Evolutionary conservation across 2,888 invertebrate genomes (phyloP), one percentile per base, ranked within the genome.

Genomic region (Drosophila affinis): DNA sequence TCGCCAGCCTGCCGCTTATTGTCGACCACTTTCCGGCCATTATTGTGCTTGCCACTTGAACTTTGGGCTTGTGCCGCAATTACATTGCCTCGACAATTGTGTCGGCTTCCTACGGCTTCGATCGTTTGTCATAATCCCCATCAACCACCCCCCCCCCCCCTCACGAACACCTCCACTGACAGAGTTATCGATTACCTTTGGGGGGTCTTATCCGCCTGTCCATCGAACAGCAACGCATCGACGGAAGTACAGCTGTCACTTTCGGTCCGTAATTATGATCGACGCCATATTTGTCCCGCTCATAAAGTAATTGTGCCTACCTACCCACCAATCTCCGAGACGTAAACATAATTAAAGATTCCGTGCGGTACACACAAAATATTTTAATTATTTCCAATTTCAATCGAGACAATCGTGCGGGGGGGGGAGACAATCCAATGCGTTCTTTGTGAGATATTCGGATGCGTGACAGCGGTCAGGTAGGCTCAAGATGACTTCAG

Each of bases 311-410:
- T 76, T 76, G 73, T 69, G 21, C 29, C 34, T 48, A 53, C 51
- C 58, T 18, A 18, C 18, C 54, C 61, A 53, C 61, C 21, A 21
- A 46, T 53, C 62, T 53, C 17, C 34, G 34, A 10, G 34, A 48
- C 62, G 58, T 69, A 72, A 60, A 47, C 39, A 74, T 63, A 71
- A 79, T 85, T 87, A 84, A 55, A 34, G 67, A 85, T 85, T 77
- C 84, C 39, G 58, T n/a, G 49, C 68, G 64, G 57, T 54, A 48
- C 67, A 53, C 17, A 67, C 51, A 62, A 76, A 84, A 84, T 84
- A 85, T 87, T 88, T 85, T 79, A 88, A 88, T 85, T 88, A 87
- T 87, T 75, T 83, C 76, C 87, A 82, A 88, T 86, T 75, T 62
- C 7, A 56, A 46, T 27, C 48, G 58, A 54, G 51, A 59, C 74